Percentiles rank a stretch among this genome's conserved stretches.
These are phyloP conservation scores for Nysson spinosus DNA, from an alignment of 2,888 invertebrate genomes.

Conservation along the genomic window DNA sequence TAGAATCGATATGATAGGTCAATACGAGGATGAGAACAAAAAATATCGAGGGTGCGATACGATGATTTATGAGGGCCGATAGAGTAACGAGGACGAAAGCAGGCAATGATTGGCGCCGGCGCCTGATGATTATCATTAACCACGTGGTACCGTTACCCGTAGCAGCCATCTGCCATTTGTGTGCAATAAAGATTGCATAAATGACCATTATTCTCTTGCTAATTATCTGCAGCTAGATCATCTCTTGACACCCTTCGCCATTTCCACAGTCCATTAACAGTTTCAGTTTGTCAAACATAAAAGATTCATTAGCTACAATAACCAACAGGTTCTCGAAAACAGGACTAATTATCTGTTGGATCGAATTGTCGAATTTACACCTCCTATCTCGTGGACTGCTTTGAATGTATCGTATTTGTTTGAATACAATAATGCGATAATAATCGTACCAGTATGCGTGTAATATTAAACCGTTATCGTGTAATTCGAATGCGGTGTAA, in stretches of 20 bases:
- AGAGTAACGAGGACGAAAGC: slow-evolving; percentile 26
- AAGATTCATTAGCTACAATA: no score
- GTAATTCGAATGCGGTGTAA: no score
- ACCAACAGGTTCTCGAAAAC: no score
- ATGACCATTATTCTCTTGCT: slow-evolving; percentile 6
- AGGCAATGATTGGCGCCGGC: slow-evolving; percentile 52
- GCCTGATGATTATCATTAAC: slow-evolving; percentile 49
- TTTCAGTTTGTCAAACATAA: not conserved
- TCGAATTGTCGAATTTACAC: no score
- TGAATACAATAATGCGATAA: no score
- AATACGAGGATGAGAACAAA: not conserved
- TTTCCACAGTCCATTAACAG: not conserved
- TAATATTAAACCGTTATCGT: no score
- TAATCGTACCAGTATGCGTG: no score
- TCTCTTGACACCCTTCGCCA: not conserved
- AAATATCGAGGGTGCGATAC: slow-evolving; percentile 25
- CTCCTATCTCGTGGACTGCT: no score
- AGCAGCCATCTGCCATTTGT: slow-evolving; percentile 12
- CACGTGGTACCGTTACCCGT: slow-evolving; percentile 10
- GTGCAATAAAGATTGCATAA: slow-evolving; percentile 22
- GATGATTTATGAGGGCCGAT: slow-evolving; percentile 38
- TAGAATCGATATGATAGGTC: slow-evolving; percentile 15
- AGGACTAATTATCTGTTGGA: no score
- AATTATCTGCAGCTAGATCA: slow-evolving; percentile 7
- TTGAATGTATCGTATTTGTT: no score